These are phyloP conservation scores for Atractosteus spatula DNA, from an alignment of 2,113 vertebrate species.

Conservation along the genomic window DNA sequence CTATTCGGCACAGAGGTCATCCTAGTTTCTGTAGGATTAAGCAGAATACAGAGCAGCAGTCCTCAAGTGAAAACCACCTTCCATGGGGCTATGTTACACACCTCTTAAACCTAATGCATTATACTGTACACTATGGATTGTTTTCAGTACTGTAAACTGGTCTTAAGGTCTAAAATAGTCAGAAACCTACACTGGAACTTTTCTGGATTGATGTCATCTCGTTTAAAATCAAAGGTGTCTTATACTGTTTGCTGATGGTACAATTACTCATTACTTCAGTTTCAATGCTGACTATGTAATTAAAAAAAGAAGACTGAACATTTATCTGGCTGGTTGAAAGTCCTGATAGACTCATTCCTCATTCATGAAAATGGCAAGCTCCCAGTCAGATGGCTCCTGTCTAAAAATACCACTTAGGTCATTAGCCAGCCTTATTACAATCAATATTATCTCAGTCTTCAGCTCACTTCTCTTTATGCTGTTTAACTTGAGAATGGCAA, in stretches of 20 bases:
- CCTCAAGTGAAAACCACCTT: too few species aligned
- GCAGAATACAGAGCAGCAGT: too few species aligned
- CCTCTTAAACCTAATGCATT: not conserved
- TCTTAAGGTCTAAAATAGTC: constrained; percentile 7
- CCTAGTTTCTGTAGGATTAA: too few species aligned
- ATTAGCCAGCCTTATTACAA: constrained; percentile 59
- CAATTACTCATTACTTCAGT: constrained; percentile 39
- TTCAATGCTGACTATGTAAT: constrained; percentile 45
- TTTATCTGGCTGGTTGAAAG: constrained; percentile 29
- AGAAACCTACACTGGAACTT: constrained; percentile 1
- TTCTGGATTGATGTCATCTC: constrained; percentile 48
- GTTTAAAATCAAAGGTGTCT: constrained; percentile 48
- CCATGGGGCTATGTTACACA: not conserved
- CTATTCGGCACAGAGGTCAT: too few species aligned
- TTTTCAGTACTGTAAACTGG: not conserved
- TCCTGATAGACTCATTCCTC: constrained; percentile 48
- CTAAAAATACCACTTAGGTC: constrained; percentile 68
- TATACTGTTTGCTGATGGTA: constrained; percentile 47
- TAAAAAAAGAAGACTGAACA: constrained; percentile 45
- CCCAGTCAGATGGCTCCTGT: constrained; percentile 43
- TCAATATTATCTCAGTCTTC: constrained; percentile 49
- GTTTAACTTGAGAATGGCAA: too few species aligned
- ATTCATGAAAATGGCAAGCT: constrained; percentile 55
- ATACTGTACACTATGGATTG: not conserved
- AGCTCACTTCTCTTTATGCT: not conserved